Conservation (phyloP, 1,140 invertebrate genomes). For the Diachasma alloeum region DNA sequence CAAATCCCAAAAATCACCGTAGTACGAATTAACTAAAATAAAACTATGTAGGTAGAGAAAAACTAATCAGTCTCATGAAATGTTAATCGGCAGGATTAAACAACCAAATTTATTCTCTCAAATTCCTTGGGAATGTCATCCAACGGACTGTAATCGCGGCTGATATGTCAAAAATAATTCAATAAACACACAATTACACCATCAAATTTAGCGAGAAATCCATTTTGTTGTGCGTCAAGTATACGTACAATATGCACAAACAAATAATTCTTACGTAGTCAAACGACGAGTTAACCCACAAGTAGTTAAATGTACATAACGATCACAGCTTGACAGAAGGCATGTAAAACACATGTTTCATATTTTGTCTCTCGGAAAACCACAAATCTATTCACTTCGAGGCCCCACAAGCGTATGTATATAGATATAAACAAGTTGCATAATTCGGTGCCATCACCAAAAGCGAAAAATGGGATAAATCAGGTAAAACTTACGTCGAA, state of each 20-base stretch:
- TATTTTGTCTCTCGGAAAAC: background rate
- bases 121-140: background rate
- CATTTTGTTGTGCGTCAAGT: background rate
- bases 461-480: too few species aligned
- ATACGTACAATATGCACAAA: background rate
- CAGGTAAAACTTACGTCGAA: too few species aligned
- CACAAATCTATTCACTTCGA: too few species aligned
- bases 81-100: background rate
- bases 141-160: background rate
- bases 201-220: background rate
- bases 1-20: background rate
- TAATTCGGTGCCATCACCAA: too few species aligned
- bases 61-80: conserved; percentile 8
- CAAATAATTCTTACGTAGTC: conserved; percentile 15
- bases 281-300: background rate
- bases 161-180: background rate
- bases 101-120: too few species aligned
- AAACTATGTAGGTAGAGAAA: background rate
- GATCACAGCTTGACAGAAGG: conserved; percentile 63
- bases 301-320: conserved; percentile 45
- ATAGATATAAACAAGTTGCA: too few species aligned
- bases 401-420: too few species aligned
- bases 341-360: conserved; percentile 45
- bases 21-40: background rate
- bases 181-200: background rate